These are phyloP conservation scores for Raja brachyura DNA, from an alignment of 2,113 vertebrate genomes.

Conservation along the genomic window DNA sequence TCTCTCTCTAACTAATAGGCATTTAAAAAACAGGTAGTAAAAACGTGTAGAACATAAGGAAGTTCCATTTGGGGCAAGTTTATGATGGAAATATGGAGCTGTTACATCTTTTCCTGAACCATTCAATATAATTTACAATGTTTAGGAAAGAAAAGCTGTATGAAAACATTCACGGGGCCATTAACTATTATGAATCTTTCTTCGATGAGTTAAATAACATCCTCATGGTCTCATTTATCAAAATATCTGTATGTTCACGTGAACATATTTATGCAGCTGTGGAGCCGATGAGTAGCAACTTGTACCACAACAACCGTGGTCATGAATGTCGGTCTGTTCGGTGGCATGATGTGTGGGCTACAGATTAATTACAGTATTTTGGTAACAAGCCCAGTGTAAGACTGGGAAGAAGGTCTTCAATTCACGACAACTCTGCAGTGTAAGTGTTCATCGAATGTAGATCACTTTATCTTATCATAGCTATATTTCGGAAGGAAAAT, in stretches of 20 bases:
- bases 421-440: neutral
- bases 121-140: neutral
- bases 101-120: neutral
- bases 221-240: conserved; percentile 9
- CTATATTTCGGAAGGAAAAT: too few species aligned
- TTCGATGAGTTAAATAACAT: neutral
- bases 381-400: neutral
- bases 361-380: conserved; percentile 18
- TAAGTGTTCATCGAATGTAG: neutral
- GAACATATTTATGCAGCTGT: neutral
- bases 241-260: neutral
- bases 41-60: neutral
- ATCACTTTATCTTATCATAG: neutral
- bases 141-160: neutral
- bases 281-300: neutral
- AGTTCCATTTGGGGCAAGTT: neutral
- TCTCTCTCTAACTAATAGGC: neutral
- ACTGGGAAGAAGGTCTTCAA: neutral
- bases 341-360: neutral
- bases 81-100: neutral
- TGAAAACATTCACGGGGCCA: neutral
- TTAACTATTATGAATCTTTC: neutral
- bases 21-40: neutral
- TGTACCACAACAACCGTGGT: neutral
- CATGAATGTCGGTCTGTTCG: neutral